Evolutionary conservation across 2,888 invertebrate genomes (phyloP), one percentile per base, ranked within the genome.

Genomic region (Rhagium mordax): DNA sequence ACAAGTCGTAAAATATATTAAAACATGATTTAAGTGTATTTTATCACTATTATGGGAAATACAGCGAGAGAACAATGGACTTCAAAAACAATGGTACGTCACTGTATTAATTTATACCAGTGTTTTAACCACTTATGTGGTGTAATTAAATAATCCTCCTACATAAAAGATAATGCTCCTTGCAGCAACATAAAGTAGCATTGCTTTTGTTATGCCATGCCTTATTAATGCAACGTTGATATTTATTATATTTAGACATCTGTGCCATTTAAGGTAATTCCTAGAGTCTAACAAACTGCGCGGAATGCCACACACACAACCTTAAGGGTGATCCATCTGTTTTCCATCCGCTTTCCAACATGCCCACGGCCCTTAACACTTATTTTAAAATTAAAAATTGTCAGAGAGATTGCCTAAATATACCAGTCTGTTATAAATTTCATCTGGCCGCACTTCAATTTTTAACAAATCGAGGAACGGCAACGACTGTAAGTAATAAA

Each of bases 111-210:
- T 8, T 33, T 41, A 33, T 41, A n/a, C 41, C 41, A 41, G 41
- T 41, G 3, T 41, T 41, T 13, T n/a, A 41, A 41, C 41, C 41
- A 41, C 41, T n/a, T 41, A 24, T 57, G 20, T 33, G 10, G 33
- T 10, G 33, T 59, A n/a, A 18, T 59, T 59, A 59, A 59, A 59
- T 59, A 41, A 59, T 59, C 59, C n/a, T 29, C 57, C n/a, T 59
- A 33, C 59, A 33, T 59, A 3, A 59, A 59, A 29, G 59, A 29
- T 33, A 57, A 16, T 15, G 8, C 57, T 27, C 24, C 15, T 20
- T 33, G 59, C 59, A 33, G 33, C 33, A 29, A 33, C 59, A 59
- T 20, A 59, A 33, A 33, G 33, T 59, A 59, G 29, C 33, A 33
- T 41, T 59, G 59, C 20, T 18, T 59, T 59, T 41, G 33, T 59